Evolutionary conservation across 2,888 invertebrate genomes (phyloP), one percentile per base, ranked within the genome.

Genomic region (Troides helena): DNA sequence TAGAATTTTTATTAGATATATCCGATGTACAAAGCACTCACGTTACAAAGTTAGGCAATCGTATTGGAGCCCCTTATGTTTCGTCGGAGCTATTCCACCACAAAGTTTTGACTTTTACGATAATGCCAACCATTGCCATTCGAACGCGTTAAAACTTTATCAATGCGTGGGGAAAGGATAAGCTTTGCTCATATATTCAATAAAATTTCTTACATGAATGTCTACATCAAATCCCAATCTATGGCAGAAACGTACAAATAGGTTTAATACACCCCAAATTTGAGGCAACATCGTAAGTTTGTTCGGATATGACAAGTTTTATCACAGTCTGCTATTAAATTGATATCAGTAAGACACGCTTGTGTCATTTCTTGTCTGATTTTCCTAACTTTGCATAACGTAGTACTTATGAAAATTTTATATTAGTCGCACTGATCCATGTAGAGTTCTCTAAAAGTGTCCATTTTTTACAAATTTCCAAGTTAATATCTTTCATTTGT

Each of bases 101-200:
- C 86, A 88, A 91, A 92, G 89, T 92, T 91, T 83, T 88, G 83
- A 88, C 91, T 91, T 92, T 92, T 91, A 92, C 92, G 92, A 90
- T 92, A 92, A 92, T 92, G 91, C 88, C 90, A 89, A 90, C 89
- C 91, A 88, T 92, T 92, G 90, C 90, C 90, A 90, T 92, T 90
- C 90, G 89, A 89, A 91, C 89, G 85, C 87, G 90, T 87, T 88
- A 85, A 88, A 92, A 92, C 89, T 92, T 92, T 90, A 90, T 90
- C 90, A 90, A 89, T 90, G 91, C 87, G 89, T 87, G 89, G 85
- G 86, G 86, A 87, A 30, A 85, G 90, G 90, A 90, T 90, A 89
- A 89, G 87, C 88, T 86, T 86, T 81, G 82, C 82, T 86, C 85
- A 84, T 85, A 85, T 83, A 81, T 83, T 80, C 80, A 77, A 75